Percentiles rank a stretch among this genome's conserved stretches.
phyloP scores from a whole-genome alignment of 2,113 vertebrate species.

The Notothenia rossii region DNA sequence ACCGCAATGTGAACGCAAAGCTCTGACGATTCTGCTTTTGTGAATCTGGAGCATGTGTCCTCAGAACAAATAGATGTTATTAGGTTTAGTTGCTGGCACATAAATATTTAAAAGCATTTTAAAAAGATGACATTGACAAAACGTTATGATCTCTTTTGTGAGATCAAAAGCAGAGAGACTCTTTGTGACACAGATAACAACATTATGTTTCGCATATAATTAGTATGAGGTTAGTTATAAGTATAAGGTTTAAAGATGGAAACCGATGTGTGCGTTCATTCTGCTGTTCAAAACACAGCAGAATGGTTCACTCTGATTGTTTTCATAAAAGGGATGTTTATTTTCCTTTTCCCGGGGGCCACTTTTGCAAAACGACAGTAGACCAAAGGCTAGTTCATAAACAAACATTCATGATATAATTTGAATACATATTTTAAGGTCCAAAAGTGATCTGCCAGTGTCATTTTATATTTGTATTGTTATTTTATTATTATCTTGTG shows the following conservation, averaged over 20 bases:
- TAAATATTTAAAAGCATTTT: constrained; percentile 1
- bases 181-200: not conserved
- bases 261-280: not conserved
- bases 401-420: not conserved
- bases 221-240: not conserved
- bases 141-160: not conserved
- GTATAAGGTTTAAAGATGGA: not conserved
- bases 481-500: too few species aligned
- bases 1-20: constrained; percentile 23
- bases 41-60: constrained; percentile 10
- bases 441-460: not conserved
- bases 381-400: not conserved
- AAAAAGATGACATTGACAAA: not conserved
- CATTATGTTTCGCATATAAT: not conserved
- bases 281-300: not conserved
- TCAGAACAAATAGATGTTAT: not conserved
- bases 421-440: not conserved
- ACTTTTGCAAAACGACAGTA: not conserved
- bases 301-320: not conserved
- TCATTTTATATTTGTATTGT: too few species aligned
- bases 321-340: too few species aligned
- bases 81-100: not conserved
- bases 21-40: not conserved
- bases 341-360: not conserved
- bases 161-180: not conserved